phyloP scores from a whole-genome alignment of 2,797 vertebrate genomes.

The Helicolenus hilgendorfi region DNA sequence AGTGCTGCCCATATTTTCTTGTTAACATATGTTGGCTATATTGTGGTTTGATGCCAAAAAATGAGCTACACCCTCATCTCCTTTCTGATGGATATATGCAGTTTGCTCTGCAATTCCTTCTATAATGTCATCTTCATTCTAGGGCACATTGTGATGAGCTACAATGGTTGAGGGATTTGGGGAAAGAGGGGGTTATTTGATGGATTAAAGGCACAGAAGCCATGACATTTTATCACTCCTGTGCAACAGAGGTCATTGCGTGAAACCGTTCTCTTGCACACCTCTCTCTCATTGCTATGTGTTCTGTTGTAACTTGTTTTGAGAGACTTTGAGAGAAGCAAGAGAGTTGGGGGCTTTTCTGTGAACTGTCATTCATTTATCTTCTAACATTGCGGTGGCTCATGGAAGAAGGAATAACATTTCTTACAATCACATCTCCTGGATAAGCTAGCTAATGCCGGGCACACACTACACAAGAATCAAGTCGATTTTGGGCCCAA shows the following conservation, averaged over 20 bases:
- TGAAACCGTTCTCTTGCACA: conserved; percentile 52
- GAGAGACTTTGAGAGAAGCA: conserved; percentile 62
- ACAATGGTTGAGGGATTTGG: not conserved
- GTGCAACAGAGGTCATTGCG: conserved; percentile 64
- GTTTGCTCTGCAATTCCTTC: conserved; percentile 26
- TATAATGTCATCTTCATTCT: conserved; percentile 55
- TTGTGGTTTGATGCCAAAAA: conserved; percentile 39
- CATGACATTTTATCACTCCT: conserved; percentile 76
- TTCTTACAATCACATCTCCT: conserved; percentile 25
- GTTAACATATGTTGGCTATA: conserved; percentile 43
- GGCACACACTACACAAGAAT: no score
- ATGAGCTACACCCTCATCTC: conserved; percentile 19
- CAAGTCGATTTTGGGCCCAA: no score
- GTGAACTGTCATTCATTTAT: conserved; percentile 46
- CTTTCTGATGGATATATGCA: conserved; percentile 52
- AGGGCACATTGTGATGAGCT: conserved; percentile 49
- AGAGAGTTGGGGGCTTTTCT: conserved; percentile 56
- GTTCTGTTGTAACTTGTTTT: conserved; percentile 36
- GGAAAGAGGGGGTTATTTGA: conserved; percentile 63
- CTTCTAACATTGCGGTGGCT: conserved; percentile 3
- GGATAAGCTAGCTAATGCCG: conserved; percentile 14
- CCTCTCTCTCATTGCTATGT: conserved; percentile 27
- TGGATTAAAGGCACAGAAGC: conserved; percentile 83
- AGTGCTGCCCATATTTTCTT: conserved; percentile 45
- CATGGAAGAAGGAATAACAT: conserved; percentile 1